Conservation (phyloP, 2,888 invertebrate genomes). For the Diarsia brunnea region DNA sequence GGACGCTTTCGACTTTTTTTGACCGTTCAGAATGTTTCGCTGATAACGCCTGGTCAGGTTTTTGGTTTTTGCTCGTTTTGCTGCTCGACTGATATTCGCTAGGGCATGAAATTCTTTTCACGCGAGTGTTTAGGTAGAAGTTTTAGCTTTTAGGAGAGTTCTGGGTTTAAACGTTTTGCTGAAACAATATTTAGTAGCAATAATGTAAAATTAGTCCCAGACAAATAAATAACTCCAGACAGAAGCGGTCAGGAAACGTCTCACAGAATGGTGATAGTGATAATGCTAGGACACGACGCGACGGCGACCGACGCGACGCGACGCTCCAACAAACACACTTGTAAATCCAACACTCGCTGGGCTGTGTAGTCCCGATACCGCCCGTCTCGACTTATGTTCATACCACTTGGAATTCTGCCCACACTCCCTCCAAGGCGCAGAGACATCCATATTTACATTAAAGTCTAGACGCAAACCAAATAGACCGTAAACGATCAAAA, state of each 20-base stretch:
- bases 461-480: conserved; percentile 57
- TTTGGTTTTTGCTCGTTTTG: conserved; percentile 41
- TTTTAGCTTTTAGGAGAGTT: background rate
- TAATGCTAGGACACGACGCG: conserved; percentile 31
- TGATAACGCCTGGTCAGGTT: conserved; percentile 56
- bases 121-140: background rate
- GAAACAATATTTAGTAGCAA: background rate
- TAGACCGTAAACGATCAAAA: conserved; percentile 42
- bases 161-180: background rate
- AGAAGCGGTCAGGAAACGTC: conserved; percentile 24
- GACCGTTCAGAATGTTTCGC: conserved; percentile 41
- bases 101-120: conserved; percentile 29
- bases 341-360: conserved; percentile 51
- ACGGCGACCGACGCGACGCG: too few relatives aligned
- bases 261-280: conserved; percentile 20
- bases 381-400: conserved; percentile 47
- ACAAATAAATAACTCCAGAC: conserved; percentile 12
- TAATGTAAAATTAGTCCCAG: background rate
- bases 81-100: conserved; percentile 27
- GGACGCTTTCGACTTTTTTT: conserved; percentile 59
- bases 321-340: conserved; percentile 52
- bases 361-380: conserved; percentile 51
- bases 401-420: conserved; percentile 63
- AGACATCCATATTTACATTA: conserved; percentile 48
- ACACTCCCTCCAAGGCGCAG: conserved; percentile 27